Base-by-base conservation (phyloP, 2,113 vertebrate genomes). In the Rhabdomys dilectus region DNA sequence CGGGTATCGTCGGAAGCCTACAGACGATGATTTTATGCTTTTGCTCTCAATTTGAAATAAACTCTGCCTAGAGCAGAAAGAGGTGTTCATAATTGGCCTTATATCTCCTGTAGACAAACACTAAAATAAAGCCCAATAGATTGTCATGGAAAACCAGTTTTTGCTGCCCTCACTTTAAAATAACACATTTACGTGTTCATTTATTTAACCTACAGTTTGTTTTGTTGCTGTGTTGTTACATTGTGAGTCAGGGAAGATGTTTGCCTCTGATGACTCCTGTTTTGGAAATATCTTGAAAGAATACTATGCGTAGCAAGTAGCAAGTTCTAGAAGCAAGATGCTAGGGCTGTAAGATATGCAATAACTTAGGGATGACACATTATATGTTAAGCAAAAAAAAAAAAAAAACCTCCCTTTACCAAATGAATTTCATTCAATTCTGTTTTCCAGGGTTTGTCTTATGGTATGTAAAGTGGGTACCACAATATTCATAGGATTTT, bases 1-100 rank as follows among this genome's bases (percentile, higher is more conserved):
- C 42, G 77, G 86, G 48, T 66, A 66, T 95, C 96, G 92, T 96
- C 39, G 34, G 92, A 93, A 95, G 96, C 95, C 95, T 94, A 72
- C 84, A 89, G 89, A 82, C 96, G 96, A 95, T 92, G 62, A 96
- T 78, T 91, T 96, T 81, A 94, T 91, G 73, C 48, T 93, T 31
- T 90, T 82, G 53, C 56, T 94, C 68, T 89, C 91, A 70, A 96
- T 96, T 91, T 90, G 89, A 92, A 97, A 95, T 84, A 91, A 97
- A 94, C 85, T 96, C 90, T 91, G 93, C 36, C 72, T n/a, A 53
- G 60, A 82, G 81, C 72, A 75, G 53, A 58, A 75, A 45, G 36
- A 93, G 91, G 53, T 48, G 45, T 77, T 94, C 42, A 62, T 93
- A 92, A 97, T 97, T 97, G 93, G 89, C 62, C 78, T 95, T 94